phyloP scores from a whole-genome alignment of 2,888 invertebrate genomes.

The Pyrgus malvae region DNA sequence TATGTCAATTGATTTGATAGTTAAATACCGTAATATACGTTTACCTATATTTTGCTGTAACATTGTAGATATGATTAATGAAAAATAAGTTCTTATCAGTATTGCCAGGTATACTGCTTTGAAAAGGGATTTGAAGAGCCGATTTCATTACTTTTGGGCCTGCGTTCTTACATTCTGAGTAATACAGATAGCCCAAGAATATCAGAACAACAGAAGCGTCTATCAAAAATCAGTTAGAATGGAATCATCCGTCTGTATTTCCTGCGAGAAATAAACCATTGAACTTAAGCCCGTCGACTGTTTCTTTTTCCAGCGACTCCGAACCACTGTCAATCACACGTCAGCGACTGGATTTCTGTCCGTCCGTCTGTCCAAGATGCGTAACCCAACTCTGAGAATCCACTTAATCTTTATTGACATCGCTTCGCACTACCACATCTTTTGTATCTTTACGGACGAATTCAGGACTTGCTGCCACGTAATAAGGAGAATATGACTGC shows the following conservation, averaged over 20 bases:
- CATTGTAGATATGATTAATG: too few relatives aligned
- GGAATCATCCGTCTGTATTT: slow-evolving; percentile 7
- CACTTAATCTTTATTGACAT: slow-evolving; percentile 52
- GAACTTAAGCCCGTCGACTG: slow-evolving; percentile 14
- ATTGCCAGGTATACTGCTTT: too few relatives aligned
- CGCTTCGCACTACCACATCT: slow-evolving; percentile 29
- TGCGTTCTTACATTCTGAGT: too few relatives aligned
- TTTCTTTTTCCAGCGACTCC: slow-evolving; percentile 25
- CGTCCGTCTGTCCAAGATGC: slow-evolving; percentile 41
- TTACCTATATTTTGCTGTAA: too few relatives aligned
- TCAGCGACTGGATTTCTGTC: slow-evolving; percentile 45
- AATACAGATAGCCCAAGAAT: too few relatives aligned
- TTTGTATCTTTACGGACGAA: slow-evolving; percentile 1
- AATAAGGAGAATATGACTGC: slow-evolving; percentile 27
- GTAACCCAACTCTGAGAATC: slow-evolving; percentile 47
- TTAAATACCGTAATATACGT: too few relatives aligned
- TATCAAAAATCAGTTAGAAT: background rate
- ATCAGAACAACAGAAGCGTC: background rate
- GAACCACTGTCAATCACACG: slow-evolving; percentile 42
- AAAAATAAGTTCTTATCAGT: too few relatives aligned
- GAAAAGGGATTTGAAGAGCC: too few relatives aligned
- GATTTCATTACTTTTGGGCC: too few relatives aligned
- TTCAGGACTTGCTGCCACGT: slow-evolving; percentile 30
- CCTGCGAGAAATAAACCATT: slow-evolving; percentile 16
- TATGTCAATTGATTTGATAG: too few relatives aligned